A percentile compares a stretch with the other conserved stretches of the same genome.
These are phyloP conservation scores for Pseudomyrmex sp. DNA, from an alignment of 1,140 invertebrate species.

Conservation along the genomic window DNA sequence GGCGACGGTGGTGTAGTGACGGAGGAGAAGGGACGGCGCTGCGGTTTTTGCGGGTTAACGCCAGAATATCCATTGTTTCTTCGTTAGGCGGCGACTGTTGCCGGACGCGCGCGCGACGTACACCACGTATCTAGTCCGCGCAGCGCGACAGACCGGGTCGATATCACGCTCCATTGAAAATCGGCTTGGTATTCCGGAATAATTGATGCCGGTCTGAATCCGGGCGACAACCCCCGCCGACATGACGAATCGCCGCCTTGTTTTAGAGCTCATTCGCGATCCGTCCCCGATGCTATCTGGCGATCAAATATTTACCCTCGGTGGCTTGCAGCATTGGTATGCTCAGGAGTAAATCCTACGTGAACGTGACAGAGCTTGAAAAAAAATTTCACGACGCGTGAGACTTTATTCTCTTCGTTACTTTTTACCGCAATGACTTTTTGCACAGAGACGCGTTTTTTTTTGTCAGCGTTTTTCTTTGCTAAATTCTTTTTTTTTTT, in stretches of 20 bases:
- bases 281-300: slow-evolving; percentile 10
- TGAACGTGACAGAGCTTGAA: neutral
- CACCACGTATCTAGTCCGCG: slow-evolving; percentile 25
- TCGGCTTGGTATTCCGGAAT: slow-evolving; percentile 54
- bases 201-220: slow-evolving; percentile 63
- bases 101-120: slow-evolving; percentile 16
- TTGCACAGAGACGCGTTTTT: no score
- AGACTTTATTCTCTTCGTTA: neutral
- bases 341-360: neutral
- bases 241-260: slow-evolving; percentile 56
- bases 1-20: slow-evolving; percentile 16
- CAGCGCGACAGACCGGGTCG: slow-evolving; percentile 56
- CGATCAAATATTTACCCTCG: slow-evolving; percentile 26
- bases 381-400: neutral
- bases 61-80: slow-evolving; percentile 69
- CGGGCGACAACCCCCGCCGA: slow-evolving; percentile 37
- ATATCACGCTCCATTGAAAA: slow-evolving; percentile 62
- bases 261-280: slow-evolving; percentile 53
- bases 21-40: slow-evolving; percentile 23
- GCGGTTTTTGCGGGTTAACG: slow-evolving; percentile 66
- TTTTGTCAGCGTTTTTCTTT: no score
- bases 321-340: neutral
- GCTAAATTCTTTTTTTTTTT: no score
- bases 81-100: slow-evolving; percentile 66
- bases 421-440: neutral